Evolutionary conservation across 2,888 invertebrate species (phyloP).

Genomic region (Celastrina argiolus): DNA sequence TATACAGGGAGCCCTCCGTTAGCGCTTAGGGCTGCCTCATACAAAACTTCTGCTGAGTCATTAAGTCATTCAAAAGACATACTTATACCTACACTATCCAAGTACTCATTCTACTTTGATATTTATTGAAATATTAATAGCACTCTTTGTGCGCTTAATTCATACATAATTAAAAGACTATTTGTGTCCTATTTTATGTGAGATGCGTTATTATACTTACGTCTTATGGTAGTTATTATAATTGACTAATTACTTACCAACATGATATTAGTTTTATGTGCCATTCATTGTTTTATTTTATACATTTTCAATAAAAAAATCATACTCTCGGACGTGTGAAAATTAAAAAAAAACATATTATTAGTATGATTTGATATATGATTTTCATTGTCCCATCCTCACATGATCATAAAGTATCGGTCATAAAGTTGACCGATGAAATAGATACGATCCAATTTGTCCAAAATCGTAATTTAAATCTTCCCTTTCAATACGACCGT

Average conservation of each 20-base stretch:
- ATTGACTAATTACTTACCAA: too few species aligned
- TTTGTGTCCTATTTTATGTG: too few species aligned
- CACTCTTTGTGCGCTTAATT: background rate
- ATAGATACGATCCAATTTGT: constrained; percentile 19
- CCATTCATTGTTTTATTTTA: too few species aligned
- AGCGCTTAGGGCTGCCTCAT: constrained; percentile 59
- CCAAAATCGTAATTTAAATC: constrained; percentile 17
- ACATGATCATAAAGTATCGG: constrained; percentile 15
- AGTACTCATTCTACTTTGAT: background rate
- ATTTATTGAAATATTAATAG: constrained; percentile 1
- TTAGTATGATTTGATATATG: constrained; percentile 10
- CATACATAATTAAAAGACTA: too few species aligned
- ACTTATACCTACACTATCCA: constrained; percentile 35
- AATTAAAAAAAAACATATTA: background rate
- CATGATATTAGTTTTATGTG: too few species aligned
- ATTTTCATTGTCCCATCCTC: constrained; percentile 4
- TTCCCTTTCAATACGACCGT: constrained; percentile 10
- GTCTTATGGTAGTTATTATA: too few species aligned
- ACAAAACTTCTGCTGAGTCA: constrained; percentile 56
- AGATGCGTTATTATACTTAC: too few species aligned
- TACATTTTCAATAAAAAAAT: too few species aligned
- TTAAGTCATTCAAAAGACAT: constrained; percentile 45
- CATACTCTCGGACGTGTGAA: background rate
- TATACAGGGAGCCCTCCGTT: constrained; percentile 51
- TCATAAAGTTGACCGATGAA: background rate